Evolutionary conservation across 2,797 vertebrate genomes (phyloP), one percentile per base, ranked within the genome.

Genomic region (Gouania willdenowi): DNA sequence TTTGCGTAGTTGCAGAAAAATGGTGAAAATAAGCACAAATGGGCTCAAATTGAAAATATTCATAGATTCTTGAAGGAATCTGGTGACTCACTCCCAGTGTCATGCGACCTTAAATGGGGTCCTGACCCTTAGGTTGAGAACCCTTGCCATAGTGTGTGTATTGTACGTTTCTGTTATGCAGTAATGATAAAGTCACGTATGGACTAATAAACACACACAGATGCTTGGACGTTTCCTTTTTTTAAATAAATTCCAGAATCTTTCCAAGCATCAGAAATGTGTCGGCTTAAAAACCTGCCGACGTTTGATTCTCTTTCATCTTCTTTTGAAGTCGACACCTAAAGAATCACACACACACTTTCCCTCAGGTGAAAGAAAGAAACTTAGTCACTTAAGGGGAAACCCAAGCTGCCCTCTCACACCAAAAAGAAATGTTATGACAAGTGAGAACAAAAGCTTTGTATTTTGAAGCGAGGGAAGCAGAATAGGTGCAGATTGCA

Each of bases 341-440:
- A 19, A 41, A 27, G 27, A 44, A 35, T n/a, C 29, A 21, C 32
- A 20, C 35, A 19, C 27, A 13, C 26, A 23, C 51, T 22, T 24
- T 25, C 18, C 29, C n/a, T n/a, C n/a, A n/a, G n/a, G n/a, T n/a
- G n/a, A n/a, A n/a, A n/a, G n/a, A n/a, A n/a, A n/a, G n/a, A 32
- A 46, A 42, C 63, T 72, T n/a, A n/a, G 68, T 77, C 63, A 41
- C 52, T 36, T 29, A 37, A 25, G 34, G 31, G 25, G 42, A 69
- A 53, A 68, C 51, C 32, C 10, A 36, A 58, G 51, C 47, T 37
- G 46, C 30, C 49, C 46, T 33, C 41, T 57, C 47, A 44, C 60
- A 66, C 1, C 18, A 15, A 6, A 41, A 20, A 70, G 64, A 54
- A 3, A 42, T 85, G 80, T 87, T 85, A 52, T 82, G 79, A 81